Conservation (phyloP, 2,888 invertebrate genomes). For the Hipparchia sbordonii region DNA sequence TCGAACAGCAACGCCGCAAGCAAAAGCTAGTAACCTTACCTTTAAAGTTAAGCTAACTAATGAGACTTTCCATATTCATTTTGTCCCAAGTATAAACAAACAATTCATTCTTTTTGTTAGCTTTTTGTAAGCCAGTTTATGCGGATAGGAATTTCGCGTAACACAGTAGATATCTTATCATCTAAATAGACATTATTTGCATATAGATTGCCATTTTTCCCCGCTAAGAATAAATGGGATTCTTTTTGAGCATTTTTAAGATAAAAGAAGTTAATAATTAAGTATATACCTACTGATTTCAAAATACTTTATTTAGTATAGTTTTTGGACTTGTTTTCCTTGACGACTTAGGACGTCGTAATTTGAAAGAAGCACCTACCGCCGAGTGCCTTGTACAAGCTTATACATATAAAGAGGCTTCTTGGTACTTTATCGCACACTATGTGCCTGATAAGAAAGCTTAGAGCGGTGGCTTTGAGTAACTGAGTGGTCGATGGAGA, state of each 20-base stretch:
- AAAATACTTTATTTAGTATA: too few species aligned
- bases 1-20: too few species aligned
- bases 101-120: neutral
- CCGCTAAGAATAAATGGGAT: neutral
- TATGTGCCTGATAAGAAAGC: too few species aligned
- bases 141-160: constrained; percentile 8
- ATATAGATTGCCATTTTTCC: constrained; percentile 57
- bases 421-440: too few species aligned
- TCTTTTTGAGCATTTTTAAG: neutral
- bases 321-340: too few species aligned
- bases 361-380: too few species aligned
- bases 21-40: neutral
- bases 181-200: constrained; percentile 59
- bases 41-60: neutral
- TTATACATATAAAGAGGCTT: too few species aligned
- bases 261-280: neutral
- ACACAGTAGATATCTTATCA: constrained; percentile 48
- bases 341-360: too few species aligned
- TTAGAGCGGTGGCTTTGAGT: too few species aligned
- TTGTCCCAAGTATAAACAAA: neutral
- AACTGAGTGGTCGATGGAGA: too few species aligned
- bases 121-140: neutral
- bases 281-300: too few species aligned
- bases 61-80: neutral
- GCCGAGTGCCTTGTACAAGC: too few species aligned